Base-by-base conservation (phyloP, 2,113 vertebrate genomes). In the Isurus oxyrinchus region DNA sequence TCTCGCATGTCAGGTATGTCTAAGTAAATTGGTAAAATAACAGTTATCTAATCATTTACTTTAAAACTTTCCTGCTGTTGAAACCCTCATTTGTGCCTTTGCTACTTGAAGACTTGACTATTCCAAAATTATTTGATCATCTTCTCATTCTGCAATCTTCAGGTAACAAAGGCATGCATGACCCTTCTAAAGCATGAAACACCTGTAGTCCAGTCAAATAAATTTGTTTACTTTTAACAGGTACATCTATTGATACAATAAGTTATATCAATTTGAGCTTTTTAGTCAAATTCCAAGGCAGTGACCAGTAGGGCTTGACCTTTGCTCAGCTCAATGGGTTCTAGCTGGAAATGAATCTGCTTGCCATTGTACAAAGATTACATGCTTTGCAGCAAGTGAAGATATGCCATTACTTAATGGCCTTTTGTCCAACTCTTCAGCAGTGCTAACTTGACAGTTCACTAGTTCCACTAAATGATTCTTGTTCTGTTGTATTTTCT, bases 401-500 rank as follows among this genome's bases (percentile, higher is more conserved):
- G 55, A 61, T n/a, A 44, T 57, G 23, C 25, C 44, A n/a, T 55
- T 21, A 90, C 87, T 55, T 55, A 90, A 27, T 57, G 55, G 87
- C 55, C 53, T 35, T 57, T n/a, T 14, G 14, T 61, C 90, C 55
- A 27, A 31, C 19, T 91, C 53, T 35, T 27, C 11, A 13, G 53
- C 4, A 35, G 44, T n/a, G 40, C 79, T 11, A 49, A 86, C 84
- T 49, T 86, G 14, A 86, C 44, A 44, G 13, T 86, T 49, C 21
- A 6, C 84, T 21, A 40, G 59, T 2, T 94, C n/a, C 35, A 91
- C 31, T 49, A 4, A 86, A 53, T 55, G 0, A 3, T 31, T 63
- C 55, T 63, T 63, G 57, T 94, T 16, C 90, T 40, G 31, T 94
- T 94, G 2, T n/a, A 94, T 94, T 94, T 93, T 94, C n/a, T 63